Base-by-base conservation (phyloP, 2,888 invertebrate species). In the Lutraria lutraria region DNA sequence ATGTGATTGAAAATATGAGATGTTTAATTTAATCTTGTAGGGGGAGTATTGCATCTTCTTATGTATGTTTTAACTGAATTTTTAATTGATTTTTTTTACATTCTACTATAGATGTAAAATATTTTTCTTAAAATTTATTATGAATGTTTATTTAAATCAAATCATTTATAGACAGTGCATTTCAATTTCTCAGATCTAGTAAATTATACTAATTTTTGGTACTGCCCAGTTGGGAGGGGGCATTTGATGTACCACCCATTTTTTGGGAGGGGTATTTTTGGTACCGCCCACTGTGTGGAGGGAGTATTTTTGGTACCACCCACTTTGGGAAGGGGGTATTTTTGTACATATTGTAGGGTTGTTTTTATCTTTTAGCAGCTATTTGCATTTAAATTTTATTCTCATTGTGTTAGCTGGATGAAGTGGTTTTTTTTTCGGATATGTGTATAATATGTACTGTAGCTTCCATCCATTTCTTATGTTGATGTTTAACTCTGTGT, bases 341-440 rank as follows among this genome's bases (percentile, higher is more conserved):
- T 76, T 19, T 76, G 34, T 76, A 34, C 19, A 76, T 76, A 76
- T 13, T 76, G 29, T 76, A 76, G 76, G 76, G 76, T 76, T 76
- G 76, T 76, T 76, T 76, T 76, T 76, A 76, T 76, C 31, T 34
- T 34, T 76, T 76, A 34, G 34, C 63, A 68, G 63, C 63, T 76
- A 76, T 25, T 34, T 76, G 3, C 76, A 76, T 76, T 19, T 34
- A 76, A 19, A 76, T 76, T 76, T 76, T 76, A 34, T 34, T 76
- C 76, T 25, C 34, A 76, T 8, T 76, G 29, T 34, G 34, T 34
- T 76, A 76, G 16, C 29, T 76, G 34, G 34, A 19, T 76, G 25
- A 68, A 68, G 10, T 34, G 21, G 56, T 56, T 56, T 56, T 2
- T 31, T 76, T 72, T 29, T 34, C 2, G 34, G 31, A 31, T 31